These are phyloP conservation scores for Tigriopus japonicus DNA, from an alignment of 1,140 invertebrate species.

Conservation along the genomic window DNA sequence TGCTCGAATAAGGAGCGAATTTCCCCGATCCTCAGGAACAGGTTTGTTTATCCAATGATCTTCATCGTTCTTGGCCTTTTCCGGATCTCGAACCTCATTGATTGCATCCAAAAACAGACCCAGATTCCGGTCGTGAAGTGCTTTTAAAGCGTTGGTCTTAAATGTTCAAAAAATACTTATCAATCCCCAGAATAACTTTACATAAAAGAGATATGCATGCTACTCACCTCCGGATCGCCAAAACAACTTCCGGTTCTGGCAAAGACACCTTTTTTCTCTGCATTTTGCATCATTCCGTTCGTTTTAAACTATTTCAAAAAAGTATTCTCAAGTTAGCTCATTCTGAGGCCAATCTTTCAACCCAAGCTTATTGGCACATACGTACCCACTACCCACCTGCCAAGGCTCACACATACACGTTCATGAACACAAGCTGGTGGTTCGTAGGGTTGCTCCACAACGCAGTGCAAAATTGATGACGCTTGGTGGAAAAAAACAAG, in stretches of 20 bases:
- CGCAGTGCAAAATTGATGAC: no score
- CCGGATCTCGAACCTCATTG: not conserved
- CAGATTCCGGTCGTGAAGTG: not conserved
- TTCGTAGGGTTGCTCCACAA: no score
- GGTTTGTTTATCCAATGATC: conserved; percentile 4
- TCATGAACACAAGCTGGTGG: no score
- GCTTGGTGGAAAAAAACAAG: no score
- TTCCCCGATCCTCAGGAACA: not conserved
- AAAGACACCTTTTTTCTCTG: not conserved
- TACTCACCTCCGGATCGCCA: not conserved
- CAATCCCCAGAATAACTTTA: not conserved
- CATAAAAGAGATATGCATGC: not conserved
- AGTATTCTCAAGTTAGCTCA: no score
- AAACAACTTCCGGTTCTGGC: not conserved
- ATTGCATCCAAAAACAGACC: not conserved
- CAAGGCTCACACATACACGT: no score
- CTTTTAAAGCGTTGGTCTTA: not conserved
- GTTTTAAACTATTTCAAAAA: no score
- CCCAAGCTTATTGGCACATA: no score
- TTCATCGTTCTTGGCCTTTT: not conserved
- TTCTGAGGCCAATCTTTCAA: no score
- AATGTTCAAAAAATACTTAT: not conserved
- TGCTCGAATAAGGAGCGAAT: not conserved
- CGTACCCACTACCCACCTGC: no score
- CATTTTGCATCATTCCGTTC: not conserved